Evolutionary conservation across 2,888 invertebrate species (phyloP), one percentile per base, ranked within the genome.

Genomic region (Amblyjoppa proteus): DNA sequence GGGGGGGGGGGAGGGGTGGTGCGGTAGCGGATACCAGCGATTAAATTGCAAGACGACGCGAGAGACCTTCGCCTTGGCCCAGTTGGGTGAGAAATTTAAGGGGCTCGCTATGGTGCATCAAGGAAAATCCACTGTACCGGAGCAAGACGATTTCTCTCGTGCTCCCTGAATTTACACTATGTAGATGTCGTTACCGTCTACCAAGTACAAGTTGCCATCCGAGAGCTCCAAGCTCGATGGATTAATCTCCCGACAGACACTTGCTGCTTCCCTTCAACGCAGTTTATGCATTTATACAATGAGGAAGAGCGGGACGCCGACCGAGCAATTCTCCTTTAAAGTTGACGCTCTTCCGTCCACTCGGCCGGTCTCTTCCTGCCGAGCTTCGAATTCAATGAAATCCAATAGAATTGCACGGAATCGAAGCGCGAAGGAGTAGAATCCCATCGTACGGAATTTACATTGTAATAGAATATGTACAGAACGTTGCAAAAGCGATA

Each of bases 361-460:
- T 9, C 41, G 61, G 13, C 34, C 45, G 16, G 45, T 4, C 45
- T 45, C 45, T 45, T 45, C 45, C 45, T 45, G 45, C 16, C 13
- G 75, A 41, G 76, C 61, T 71, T 71, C 75, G 31, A 74, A 80
- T 74, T 81, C 81, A 81, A 71, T 81, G 75, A 61, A 71, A 76
- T 76, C 71, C 81, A 71, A 82, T 82, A 53, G 64, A 71, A 76
- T 82, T 71, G 38, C 76, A 64, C 45, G 51, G 53, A 71, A 82
- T 77, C 56, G 71, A 74, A 56, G 20, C 28, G 45, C 38, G 41
- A 20, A 64, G 3, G 20, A 0, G 11, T 9, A 5, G 70, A 70
- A 70, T 66, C 68, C 45, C 56, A 73, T 68, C 34, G 45, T 16
- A 34, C 34, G 34, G 20, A 13, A 78, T 83, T 79, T 66, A 69